Evolutionary conservation across 2,888 invertebrate genomes (phyloP).

Genomic region (Corbicula japonica): DNA sequence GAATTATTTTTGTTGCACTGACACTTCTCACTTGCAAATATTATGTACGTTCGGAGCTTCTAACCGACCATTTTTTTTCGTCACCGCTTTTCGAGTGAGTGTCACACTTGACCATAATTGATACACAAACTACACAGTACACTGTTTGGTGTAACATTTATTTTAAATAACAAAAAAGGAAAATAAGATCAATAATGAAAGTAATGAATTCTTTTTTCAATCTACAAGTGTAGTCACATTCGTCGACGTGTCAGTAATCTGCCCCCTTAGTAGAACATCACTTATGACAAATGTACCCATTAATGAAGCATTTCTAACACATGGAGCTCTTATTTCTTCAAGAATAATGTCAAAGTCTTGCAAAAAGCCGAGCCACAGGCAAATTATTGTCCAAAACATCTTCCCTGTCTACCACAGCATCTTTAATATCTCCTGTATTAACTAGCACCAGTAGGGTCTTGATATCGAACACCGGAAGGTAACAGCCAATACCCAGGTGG

Average conservation of each 20-base stretch:
- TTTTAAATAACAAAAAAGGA: neutral
- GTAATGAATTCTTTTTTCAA: too few relatives aligned
- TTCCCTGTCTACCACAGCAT: neutral
- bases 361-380: neutral
- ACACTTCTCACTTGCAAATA: too few relatives aligned
- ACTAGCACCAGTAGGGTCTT: neutral
- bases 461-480: neutral
- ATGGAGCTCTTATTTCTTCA: neutral
- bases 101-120: too few relatives aligned
- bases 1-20: too few relatives aligned
- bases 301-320: neutral
- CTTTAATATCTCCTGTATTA: neutral
- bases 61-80: too few relatives aligned
- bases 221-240: too few relatives aligned
- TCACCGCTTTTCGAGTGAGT: too few relatives aligned
- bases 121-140: too few relatives aligned
- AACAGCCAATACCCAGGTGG: neutral
- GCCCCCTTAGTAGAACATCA: neutral
- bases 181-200: neutral
- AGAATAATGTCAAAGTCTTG: slow-evolving; percentile 8
- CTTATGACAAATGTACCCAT: neutral
- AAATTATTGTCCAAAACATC: neutral
- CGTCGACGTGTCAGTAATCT: neutral
- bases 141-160: too few relatives aligned
- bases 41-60: too few relatives aligned